Percentiles rank a stretch among this genome's conserved stretches.
Evolutionary conservation across 2,888 invertebrate genomes (phyloP).

Genomic region (Idaea dimidiata): DNA sequence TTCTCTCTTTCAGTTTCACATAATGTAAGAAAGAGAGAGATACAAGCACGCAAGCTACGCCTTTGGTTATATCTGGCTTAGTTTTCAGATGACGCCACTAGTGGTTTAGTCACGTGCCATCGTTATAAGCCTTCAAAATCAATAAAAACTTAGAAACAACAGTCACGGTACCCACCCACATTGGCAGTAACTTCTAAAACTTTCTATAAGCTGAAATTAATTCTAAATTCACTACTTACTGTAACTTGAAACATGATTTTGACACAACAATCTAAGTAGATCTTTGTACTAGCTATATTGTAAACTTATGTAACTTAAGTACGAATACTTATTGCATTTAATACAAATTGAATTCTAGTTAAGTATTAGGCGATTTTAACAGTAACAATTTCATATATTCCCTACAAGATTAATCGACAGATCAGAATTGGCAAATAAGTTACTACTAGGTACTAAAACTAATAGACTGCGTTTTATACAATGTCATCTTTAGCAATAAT

Average conservation of each 20-base stretch:
- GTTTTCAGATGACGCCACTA: too few relatives aligned
- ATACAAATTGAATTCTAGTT: neutral
- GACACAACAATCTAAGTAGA: neutral
- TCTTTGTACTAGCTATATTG: neutral
- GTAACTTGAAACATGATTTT: constrained; percentile 1
- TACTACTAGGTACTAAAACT: neutral
- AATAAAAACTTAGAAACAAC: too few relatives aligned
- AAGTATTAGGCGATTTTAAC: neutral
- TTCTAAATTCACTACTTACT: neutral
- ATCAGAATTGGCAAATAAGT: neutral
- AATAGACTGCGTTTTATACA: neutral
- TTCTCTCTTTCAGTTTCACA: too few relatives aligned
- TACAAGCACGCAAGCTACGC: too few relatives aligned
- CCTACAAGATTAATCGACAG: neutral
- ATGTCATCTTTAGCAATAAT: too few relatives aligned
- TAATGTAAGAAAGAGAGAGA: too few relatives aligned
- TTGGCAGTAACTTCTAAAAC: too few relatives aligned
- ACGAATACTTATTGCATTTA: neutral
- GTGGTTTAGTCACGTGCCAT: too few relatives aligned
- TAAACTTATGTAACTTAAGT: neutral
- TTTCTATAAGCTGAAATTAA: neutral
- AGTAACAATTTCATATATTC: neutral
- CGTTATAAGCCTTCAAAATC: too few relatives aligned
- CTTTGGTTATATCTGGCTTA: too few relatives aligned
- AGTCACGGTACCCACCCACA: too few relatives aligned